Conservation (phyloP, 1,140 invertebrate genomes). For the Heliconius eleuchia region DNA sequence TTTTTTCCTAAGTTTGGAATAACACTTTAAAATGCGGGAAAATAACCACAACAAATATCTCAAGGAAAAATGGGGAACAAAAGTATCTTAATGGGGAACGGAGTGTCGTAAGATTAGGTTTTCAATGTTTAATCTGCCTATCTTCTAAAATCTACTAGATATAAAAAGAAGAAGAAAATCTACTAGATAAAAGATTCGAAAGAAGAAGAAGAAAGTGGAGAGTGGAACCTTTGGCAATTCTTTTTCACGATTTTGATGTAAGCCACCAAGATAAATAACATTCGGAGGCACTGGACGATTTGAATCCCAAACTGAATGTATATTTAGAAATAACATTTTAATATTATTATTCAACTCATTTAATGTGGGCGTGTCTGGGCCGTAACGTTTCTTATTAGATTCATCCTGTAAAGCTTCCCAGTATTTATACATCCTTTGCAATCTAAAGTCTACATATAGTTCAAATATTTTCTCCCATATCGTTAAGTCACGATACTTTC, state of each 20-base stretch:
- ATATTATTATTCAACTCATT: conserved; percentile 74
- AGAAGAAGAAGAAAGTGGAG: too few species aligned
- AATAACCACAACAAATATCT: too few species aligned
- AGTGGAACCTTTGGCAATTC: conserved; percentile 22
- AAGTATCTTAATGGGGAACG: too few species aligned
- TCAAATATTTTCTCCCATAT: conserved; percentile 44
- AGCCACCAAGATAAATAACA: conserved; percentile 76
- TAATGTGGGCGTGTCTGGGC: conserved; percentile 57
- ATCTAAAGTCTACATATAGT: conserved; percentile 23
- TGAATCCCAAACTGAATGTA: conserved; percentile 72
- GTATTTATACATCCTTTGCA: conserved; percentile 13
- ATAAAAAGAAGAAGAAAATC: too few species aligned
- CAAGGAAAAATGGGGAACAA: too few species aligned
- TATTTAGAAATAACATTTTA: conserved; percentile 81
- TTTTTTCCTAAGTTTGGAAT: too few species aligned
- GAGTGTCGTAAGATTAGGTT: too few species aligned
- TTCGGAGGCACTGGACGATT: conserved; percentile 74
- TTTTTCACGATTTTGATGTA: conserved; percentile 14
- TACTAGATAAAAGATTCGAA: too few species aligned
- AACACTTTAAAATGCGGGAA: too few species aligned
- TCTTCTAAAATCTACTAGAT: too few species aligned
- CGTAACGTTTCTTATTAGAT: conserved; percentile 68
- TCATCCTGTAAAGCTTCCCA: conserved; percentile 45
- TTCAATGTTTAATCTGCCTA: too few species aligned
- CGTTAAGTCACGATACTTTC: conserved; percentile 40